These are phyloP conservation scores for Sussaba pulchella DNA, from an alignment of 2,888 invertebrate genomes.

Conservation along the genomic window DNA sequence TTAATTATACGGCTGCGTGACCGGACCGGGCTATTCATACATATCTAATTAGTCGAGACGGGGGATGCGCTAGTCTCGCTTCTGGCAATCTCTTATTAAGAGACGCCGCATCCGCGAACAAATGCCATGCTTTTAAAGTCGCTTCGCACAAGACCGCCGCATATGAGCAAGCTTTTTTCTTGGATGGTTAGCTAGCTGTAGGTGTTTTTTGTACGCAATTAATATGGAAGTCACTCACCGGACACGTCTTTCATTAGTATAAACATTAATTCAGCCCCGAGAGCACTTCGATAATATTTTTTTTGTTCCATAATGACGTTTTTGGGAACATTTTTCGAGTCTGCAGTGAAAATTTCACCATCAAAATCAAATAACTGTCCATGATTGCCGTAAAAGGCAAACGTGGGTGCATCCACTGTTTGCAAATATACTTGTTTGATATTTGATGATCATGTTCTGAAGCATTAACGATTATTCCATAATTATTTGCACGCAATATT, in stretches of 20 bases:
- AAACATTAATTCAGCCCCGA: not conserved
- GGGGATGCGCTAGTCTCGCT: not conserved
- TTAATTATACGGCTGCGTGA: constrained; percentile 74
- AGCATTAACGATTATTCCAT: too few species aligned
- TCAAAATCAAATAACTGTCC: too few species aligned
- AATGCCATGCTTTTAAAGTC: constrained; percentile 11
- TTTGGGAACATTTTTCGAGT: too few species aligned
- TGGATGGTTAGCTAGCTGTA: too few species aligned
- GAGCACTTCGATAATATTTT: too few species aligned
- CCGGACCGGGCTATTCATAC: constrained; percentile 69
- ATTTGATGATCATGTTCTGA: too few species aligned
- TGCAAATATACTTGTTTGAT: too few species aligned
- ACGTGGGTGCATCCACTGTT: too few species aligned
- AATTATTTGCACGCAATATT: too few species aligned
- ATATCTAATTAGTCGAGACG: constrained; percentile 72
- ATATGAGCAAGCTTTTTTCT: not conserved
- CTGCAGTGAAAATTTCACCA: too few species aligned
- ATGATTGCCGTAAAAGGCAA: too few species aligned
- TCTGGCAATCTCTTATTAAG: constrained; percentile 16
- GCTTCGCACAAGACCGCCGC: not conserved
- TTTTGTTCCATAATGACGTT: too few species aligned
- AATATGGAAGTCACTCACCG: not conserved
- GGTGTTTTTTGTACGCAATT: not conserved
- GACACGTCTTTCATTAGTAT: not conserved
- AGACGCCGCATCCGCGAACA: not conserved